A percentile compares a stretch with the other conserved stretches of the same genome.
Evolutionary conservation across 2,888 invertebrate genomes (phyloP).

Genomic region (Hetaerina titia): DNA sequence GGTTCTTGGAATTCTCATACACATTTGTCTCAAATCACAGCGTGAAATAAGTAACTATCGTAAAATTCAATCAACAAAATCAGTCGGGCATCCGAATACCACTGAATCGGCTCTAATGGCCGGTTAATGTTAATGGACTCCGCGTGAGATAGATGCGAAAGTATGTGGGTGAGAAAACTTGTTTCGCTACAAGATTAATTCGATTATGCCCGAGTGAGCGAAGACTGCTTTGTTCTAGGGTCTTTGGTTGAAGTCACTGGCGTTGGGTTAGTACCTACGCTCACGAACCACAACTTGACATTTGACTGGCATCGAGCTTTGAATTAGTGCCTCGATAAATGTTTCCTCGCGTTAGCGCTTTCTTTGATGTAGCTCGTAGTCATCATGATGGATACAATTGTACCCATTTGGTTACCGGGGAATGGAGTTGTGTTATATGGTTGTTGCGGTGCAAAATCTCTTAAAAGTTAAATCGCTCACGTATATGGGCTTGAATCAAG

Average conservation of each 20-base stretch:
- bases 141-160: neutral
- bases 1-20: too few species aligned
- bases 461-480: neutral
- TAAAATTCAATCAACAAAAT: neutral
- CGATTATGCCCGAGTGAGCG: neutral
- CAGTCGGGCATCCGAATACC: neutral
- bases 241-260: neutral
- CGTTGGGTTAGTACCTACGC: neutral
- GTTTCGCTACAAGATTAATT: neutral
- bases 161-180: constrained; percentile 22
- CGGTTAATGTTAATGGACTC: neutral
- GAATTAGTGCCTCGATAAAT: constrained; percentile 20
- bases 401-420: neutral
- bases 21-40: too few species aligned
- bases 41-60: neutral
- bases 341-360: constrained; percentile 11
- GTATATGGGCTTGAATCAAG: neutral
- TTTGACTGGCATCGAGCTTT: neutral
- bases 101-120: neutral
- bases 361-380: neutral
- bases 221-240: neutral
- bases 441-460: neutral
- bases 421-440: neutral
- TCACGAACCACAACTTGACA: neutral
- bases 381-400: neutral